Base-by-base conservation (phyloP, 2,113 vertebrate species). In the Muscicapa adusta region DNA sequence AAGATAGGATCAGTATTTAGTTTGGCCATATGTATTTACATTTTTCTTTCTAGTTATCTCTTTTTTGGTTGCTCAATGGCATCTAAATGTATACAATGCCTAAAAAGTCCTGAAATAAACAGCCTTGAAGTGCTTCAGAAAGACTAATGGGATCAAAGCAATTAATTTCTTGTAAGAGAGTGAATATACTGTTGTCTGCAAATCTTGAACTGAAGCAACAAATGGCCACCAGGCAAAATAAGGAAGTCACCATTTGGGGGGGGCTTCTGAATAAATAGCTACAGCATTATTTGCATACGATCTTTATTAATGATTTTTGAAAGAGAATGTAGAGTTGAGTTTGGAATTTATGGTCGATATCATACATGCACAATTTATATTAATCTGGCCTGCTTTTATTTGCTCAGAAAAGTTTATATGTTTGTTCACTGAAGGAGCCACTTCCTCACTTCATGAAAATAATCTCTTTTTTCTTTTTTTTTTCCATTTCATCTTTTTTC, bases 1-100 rank as follows among this genome's bases (percentile, higher is more conserved):
- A 79, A 89, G 89, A 97, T 94, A 96, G 77, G 79, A 97, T 97
- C 93, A 81, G 24, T 89, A 56, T 92, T 94, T 96, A 96, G 95
- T 97, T 96, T 96, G 93, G 89, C 95, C 73, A 73, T 95, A 89
- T 95, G 62, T 94, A 96, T 97, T 97, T 97, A 95, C 68, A 85
- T 96, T 94, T 97, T 97, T 97, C 62, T 96, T 94, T 85, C 79
- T 95, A 95, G 93, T 95, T 97, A 76, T 80, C 85, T 95, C 68
- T 66, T 63, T 93, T 66, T 85, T 12, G 43, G n/a, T 84, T 96
- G 61, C 82, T 95, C 68, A 97, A 8, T 23, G 38, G 84, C 76
- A 92, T 88, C 85, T 96, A 81, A 96, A 97, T 92, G 73, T 57
- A 86, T 94, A 17, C 50, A 51, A 29, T 28, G 50, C 50, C 50